Percentiles rank a stretch among this genome's conserved stretches.
phyloP scores from a whole-genome alignment of 2,113 vertebrate genomes.

The Eublepharis macularius region DNA sequence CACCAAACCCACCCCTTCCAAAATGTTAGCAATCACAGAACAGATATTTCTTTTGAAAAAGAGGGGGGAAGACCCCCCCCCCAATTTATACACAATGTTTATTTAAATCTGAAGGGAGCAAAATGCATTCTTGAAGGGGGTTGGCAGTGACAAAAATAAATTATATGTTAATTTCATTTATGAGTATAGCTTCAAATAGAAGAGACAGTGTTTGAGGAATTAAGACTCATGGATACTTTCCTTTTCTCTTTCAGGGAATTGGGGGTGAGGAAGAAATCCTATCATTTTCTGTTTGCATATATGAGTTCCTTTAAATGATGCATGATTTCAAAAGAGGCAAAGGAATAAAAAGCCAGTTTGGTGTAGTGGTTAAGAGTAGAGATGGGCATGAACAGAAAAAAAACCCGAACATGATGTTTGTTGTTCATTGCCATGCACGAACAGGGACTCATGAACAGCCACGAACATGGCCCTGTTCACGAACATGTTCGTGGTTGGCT shows the following conservation, averaged over 20 bases:
- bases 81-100: constrained; percentile 39
- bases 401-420: no score
- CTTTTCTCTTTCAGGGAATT: neutral
- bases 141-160: constrained; percentile 25
- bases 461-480: no score
- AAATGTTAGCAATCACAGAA: constrained; percentile 70
- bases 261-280: neutral
- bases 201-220: constrained; percentile 6
- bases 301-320: constrained; percentile 3
- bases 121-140: constrained; percentile 52
- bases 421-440: no score
- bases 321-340: neutral
- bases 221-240: constrained; percentile 12
- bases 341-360: no score
- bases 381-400: no score
- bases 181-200: constrained; percentile 15
- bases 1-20: constrained; percentile 11
- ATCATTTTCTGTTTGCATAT: neutral
- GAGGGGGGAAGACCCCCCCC: neutral
- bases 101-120: constrained; percentile 54
- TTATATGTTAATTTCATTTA: neutral
- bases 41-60: constrained; percentile 47
- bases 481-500: no score
- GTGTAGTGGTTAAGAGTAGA: no score
- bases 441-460: no score